These are phyloP conservation scores for Saguinus midas DNA, from an alignment of 2,113 vertebrate species.

Conservation along the genomic window DNA sequence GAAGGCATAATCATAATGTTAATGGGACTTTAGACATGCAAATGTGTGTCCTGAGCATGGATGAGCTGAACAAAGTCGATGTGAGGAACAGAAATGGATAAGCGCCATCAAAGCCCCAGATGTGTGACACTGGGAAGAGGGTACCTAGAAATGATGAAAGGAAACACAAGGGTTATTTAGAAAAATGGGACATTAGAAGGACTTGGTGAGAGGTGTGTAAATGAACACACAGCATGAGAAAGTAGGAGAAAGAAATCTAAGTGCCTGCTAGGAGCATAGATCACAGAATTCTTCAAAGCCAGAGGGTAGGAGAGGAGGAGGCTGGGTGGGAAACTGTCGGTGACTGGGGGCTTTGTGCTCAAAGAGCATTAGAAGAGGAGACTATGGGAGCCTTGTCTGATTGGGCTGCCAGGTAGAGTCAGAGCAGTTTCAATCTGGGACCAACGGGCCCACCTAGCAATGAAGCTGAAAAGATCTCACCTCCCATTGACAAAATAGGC, in stretches of 20 bases:
- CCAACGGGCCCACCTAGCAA: background rate
- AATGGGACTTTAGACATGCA: slow-evolving; percentile 66
- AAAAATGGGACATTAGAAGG: slow-evolving; percentile 26
- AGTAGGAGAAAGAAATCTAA: slow-evolving; percentile 24
- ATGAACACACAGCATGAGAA: slow-evolving; percentile 35
- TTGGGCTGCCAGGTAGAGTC: slow-evolving; percentile 5
- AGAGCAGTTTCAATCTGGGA: background rate
- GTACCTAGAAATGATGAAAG: slow-evolving; percentile 32
- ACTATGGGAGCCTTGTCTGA: background rate
- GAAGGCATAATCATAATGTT: slow-evolving; percentile 55
- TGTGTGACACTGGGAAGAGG: background rate
- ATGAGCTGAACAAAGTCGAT: slow-evolving; percentile 43
- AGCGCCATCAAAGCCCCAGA: slow-evolving; percentile 39
- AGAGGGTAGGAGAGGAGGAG: background rate
- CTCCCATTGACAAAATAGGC: background rate
- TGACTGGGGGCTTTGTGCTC: background rate
- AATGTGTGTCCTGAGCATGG: slow-evolving; percentile 43
- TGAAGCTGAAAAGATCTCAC: background rate
- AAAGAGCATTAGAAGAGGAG: background rate
- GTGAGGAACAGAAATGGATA: background rate
- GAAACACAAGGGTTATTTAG: slow-evolving; percentile 24
- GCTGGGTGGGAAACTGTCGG: background rate
- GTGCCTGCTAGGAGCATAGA: background rate
- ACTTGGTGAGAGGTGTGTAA: slow-evolving; percentile 23
- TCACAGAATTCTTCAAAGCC: slow-evolving; percentile 52